Percentiles rank a stretch among this genome's conserved stretches.
Evolutionary conservation across 2,113 vertebrate species (phyloP).

Genomic region (Eubucco bourcierii): DNA sequence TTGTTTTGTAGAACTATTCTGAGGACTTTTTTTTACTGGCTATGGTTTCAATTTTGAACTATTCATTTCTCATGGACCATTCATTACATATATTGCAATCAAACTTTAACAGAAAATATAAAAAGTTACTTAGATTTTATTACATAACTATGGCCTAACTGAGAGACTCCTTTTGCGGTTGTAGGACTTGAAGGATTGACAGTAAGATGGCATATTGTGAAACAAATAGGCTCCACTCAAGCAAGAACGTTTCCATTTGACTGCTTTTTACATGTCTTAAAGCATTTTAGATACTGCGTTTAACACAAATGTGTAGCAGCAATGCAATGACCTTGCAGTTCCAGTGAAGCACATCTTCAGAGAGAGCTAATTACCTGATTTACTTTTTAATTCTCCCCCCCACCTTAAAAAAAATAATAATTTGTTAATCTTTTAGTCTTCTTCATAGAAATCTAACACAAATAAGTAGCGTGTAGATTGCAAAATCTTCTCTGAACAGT

Average conservation of each 20-base stretch:
- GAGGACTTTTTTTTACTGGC: neutral
- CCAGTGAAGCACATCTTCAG: neutral
- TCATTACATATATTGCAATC: neutral
- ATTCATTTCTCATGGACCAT: neutral
- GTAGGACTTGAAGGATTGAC: neutral
- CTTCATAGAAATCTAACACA: neutral
- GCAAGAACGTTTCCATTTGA: neutral
- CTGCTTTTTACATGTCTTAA: neutral
- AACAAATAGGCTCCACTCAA: neutral
- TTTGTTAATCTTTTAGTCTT: neutral
- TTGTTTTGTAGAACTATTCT: neutral
- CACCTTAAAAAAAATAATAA: neutral
- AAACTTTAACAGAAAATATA: neutral
- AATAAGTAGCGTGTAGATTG: neutral
- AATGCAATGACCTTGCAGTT: neutral
- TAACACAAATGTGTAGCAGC: neutral
- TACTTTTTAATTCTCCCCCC: neutral
- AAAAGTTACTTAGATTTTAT: neutral
- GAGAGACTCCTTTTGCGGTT: rapidly evolving
- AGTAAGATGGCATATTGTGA: neutral
- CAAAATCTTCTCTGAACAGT: neutral
- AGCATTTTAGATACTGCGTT: neutral
- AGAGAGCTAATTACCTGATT: neutral
- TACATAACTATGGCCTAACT: neutral
- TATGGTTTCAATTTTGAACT: neutral